Base-by-base conservation (phyloP, 1,140 invertebrate genomes). In the Cherax destructor region DNA sequence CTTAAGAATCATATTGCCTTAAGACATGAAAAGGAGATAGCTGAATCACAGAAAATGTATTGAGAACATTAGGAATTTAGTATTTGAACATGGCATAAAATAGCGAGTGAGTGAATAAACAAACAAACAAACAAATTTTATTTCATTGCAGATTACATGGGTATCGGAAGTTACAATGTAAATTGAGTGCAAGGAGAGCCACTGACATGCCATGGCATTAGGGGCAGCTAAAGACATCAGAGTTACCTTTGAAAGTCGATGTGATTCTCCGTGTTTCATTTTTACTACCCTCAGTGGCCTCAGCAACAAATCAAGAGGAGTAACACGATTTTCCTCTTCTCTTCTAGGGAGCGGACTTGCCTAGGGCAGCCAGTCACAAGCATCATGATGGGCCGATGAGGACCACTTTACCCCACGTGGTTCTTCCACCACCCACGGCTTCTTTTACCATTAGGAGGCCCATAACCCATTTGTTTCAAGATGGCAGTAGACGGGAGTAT, bases 331-430 rank as follows among this genome's bases (percentile, higher is more conserved):
- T 91, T 65, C 88, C 81, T 91, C 88, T 91, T 91, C 86, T 87
- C 74, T 91, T 91, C 88, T 91, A 91, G 88, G 88, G 88, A 84
- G 88, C 59, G 88, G 88, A 84, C 50, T 83, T 91, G 88, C 56
- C 56, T 78, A 84, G 83, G 85, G 81, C 88, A 85, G 88, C 88
- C 69, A 65, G 81, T 79, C 61, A 78, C 81, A 91, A 91, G 88
- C 88, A 85, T 10, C 88, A 91, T 77, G 88, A 91, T 78, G 88
- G 88, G 65, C 61, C 76, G 74, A 84, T 13, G 81, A 56, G 88
- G 83, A 84, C 56, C 83, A 78, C 81, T 85, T 77, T 91, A 79
- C 88, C 88, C 11, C 69, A 77, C 76, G n/a, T 91, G 88, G 81
- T 79, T 69, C 88, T 91, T 50, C 88, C 81, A 61, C 81, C 88